A percentile compares a stretch with the other conserved stretches of the same genome.
These are phyloP conservation scores for Pachyuromys duprasi DNA, from an alignment of 2,797 vertebrate species.

Conservation along the genomic window DNA sequence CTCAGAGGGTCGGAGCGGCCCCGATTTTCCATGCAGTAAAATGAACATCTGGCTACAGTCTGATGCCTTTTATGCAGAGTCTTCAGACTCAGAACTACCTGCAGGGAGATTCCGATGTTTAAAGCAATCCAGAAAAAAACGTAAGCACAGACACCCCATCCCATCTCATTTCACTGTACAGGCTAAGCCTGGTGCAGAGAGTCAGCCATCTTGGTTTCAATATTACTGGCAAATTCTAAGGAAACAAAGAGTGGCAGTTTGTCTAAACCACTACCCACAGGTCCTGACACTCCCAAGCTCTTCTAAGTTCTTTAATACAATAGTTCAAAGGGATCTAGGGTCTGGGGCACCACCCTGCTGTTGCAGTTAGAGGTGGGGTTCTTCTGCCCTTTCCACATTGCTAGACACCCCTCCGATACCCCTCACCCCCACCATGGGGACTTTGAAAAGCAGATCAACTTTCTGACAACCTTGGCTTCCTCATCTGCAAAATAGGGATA, in stretches of 20 bases:
- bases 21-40: conserved; percentile 78
- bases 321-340: not conserved
- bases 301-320: not conserved
- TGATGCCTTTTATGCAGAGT: not conserved
- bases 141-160: not conserved
- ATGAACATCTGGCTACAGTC: conserved; percentile 71
- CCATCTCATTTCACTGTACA: not conserved
- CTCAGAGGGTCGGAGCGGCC: conserved; percentile 11
- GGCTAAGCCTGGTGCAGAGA: not conserved
- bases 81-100: not conserved
- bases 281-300: not conserved
- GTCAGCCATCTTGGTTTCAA: conserved; percentile 23
- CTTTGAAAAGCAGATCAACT: not conserved
- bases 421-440: not conserved
- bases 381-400: not conserved
- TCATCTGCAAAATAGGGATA: conserved; percentile 26
- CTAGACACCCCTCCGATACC: not conserved
- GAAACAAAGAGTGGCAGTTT: not conserved
- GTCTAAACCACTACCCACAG: not conserved
- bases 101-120: not conserved
- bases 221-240: not conserved
- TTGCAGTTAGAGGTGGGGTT: not conserved
- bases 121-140: not conserved
- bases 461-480: conserved; percentile 47
- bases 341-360: not conserved